Evolutionary conservation across 2,888 invertebrate species (phyloP).

Genomic region (Acanthosoma haemorrhoidale): DNA sequence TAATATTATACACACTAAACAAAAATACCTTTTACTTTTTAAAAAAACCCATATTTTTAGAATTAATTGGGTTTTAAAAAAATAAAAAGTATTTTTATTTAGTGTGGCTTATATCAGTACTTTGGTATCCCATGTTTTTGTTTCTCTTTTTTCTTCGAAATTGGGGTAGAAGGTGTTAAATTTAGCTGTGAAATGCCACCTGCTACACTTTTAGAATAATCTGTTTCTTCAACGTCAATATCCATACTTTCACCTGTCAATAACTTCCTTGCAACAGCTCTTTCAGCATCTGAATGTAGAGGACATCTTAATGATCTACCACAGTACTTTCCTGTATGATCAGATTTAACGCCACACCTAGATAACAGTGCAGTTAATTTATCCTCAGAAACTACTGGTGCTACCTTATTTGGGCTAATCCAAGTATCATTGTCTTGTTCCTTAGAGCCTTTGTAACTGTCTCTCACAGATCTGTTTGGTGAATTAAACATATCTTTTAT

Average conservation of each 20-base stretch:
- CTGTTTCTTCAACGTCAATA: constrained; percentile 6
- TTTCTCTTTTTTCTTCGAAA: constrained; percentile 18
- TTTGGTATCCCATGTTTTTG: neutral
- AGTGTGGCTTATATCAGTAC: constrained; percentile 12
- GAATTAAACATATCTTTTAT: constrained; percentile 1
- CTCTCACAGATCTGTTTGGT: neutral
- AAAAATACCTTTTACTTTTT: constrained; percentile 1
- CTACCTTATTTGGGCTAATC: constrained; percentile 19
- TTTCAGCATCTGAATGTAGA: constrained; percentile 14
- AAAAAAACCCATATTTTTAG: neutral
- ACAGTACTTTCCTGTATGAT: constrained; percentile 51
- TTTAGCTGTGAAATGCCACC: neutral
- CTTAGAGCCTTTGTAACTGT: neutral
- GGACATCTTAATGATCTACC: constrained; percentile 22
- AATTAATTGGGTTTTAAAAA: neutral
- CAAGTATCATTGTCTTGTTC: constrained; percentile 2
- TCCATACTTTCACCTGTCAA: constrained; percentile 7
- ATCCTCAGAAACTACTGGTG: neutral
- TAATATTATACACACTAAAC: neutral
- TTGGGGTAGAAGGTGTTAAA: neutral
- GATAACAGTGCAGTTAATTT: constrained; percentile 42
- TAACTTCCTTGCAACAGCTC: constrained; percentile 14
- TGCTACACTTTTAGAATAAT: neutral
- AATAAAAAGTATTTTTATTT: neutral
- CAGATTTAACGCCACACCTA: constrained; percentile 51